Percentiles rank a stretch among this genome's conserved stretches.
Conservation (phyloP, 2,888 invertebrate species). For the Apotomis turbidana region DNA sequence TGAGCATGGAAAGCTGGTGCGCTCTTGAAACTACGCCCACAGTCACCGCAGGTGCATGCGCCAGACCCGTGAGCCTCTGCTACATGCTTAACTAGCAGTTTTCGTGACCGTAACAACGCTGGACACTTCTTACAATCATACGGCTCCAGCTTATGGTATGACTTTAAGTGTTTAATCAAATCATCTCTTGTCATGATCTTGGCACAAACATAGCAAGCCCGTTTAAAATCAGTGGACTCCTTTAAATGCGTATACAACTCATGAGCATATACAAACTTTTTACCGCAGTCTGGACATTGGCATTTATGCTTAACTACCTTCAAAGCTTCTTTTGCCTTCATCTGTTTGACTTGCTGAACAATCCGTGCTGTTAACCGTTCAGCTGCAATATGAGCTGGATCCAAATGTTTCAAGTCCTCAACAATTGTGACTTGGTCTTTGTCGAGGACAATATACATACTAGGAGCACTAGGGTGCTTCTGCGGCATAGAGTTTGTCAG, state of each 20-base stretch:
- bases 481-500: slow-evolving; percentile 54
- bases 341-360: slow-evolving; percentile 5
- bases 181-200: slow-evolving; percentile 63
- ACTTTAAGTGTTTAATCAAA: slow-evolving; percentile 59
- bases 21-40: slow-evolving; percentile 65
- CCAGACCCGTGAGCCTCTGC: slow-evolving; percentile 58
- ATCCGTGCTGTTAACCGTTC: slow-evolving; percentile 25
- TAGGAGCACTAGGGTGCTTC: slow-evolving; percentile 33
- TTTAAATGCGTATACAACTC: slow-evolving; percentile 66
- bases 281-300: slow-evolving; percentile 66
- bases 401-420: slow-evolving; percentile 43
- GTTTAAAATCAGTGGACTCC: slow-evolving; percentile 62
- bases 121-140: slow-evolving; percentile 69
- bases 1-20: slow-evolving; percentile 64
- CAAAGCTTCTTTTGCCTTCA: neutral
- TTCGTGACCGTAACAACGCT: slow-evolving; percentile 54
- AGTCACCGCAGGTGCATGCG: slow-evolving; percentile 66
- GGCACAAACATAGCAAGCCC: slow-evolving; percentile 70
- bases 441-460: slow-evolving; percentile 56
- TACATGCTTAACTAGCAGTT: slow-evolving; percentile 56
- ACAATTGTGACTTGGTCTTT: slow-evolving; percentile 55
- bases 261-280: slow-evolving; percentile 59
- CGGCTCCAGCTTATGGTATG: slow-evolving; percentile 54
- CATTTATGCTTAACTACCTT: slow-evolving; percentile 45
- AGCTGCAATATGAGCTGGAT: slow-evolving; percentile 33